Base-by-base conservation (phyloP, 2,113 vertebrate species). In the Pachypanchax playfairii region DNA sequence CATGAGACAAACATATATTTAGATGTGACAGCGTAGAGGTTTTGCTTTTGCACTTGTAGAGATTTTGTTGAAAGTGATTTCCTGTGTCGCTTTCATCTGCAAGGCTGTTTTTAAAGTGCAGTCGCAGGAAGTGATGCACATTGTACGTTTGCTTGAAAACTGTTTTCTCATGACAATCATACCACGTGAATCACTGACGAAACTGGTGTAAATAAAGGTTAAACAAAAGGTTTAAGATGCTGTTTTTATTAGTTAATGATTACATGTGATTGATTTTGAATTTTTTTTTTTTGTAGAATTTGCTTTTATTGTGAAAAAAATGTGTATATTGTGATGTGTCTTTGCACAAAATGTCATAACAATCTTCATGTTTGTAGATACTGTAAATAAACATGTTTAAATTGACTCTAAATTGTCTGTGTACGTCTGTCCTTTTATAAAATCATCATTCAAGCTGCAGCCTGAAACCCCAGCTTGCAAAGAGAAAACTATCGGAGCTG, bases 81-180 rank as follows among this genome's bases (percentile, higher is more conserved):
- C 33, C 21, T 25, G 10, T 5, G 5, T 25, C 13, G 8, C 15
- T 35, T 67, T 38, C 7, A 38, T 13, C 29, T 70, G 64, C 56
- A n/a, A n/a, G 6, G 22, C 25, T n/a, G 39, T 56, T 31, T n/a
- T 58, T 13, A 43, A 47, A 48, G 21, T 31, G 48, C 25, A 17
- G 18, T 38, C 18, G 38, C 11, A 35, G 53, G 15, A 62, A 61
- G 54, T n/a, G 26, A 49, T 54, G 9, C 10, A 56, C 9, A 57
- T 52, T 26, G 14, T 47, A 5, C 2, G 9, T 22, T 20, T 52
- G 26, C n/a, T 31, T n/a, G 25, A 26, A 49, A 26, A 44, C 43
- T 22, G 1, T 15, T n/a, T 4, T n/a, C 17, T 49, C 9, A 2
- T 28, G 9, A 29, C 6, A 28, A n/a, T 26, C 17, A 28, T 7